These are phyloP conservation scores for Lithosia quadra DNA, from an alignment of 2,888 invertebrate genomes.

Conservation along the genomic window DNA sequence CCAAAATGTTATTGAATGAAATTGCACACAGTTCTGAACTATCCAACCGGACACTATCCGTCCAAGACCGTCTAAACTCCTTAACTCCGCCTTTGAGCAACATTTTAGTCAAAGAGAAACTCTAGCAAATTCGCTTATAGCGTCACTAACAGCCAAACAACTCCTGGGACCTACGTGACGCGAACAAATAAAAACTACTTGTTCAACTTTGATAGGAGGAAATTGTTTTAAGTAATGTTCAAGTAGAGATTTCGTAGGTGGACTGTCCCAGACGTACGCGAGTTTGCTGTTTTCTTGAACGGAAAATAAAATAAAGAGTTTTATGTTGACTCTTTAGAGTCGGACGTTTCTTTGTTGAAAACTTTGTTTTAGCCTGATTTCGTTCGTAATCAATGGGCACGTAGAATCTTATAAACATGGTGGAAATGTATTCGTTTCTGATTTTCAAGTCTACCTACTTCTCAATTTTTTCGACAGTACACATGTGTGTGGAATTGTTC, in stretches of 20 bases:
- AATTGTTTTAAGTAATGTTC: constrained; percentile 77
- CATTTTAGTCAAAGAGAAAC: constrained; percentile 63
- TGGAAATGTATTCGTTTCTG: neutral
- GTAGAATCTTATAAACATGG: neutral
- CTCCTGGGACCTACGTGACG: constrained; percentile 74
- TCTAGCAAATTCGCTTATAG: constrained; percentile 76
- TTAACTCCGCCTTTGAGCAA: constrained; percentile 17
- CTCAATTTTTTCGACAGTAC: too few relatives aligned
- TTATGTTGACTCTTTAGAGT: constrained; percentile 41
- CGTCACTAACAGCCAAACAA: constrained; percentile 75
- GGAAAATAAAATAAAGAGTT: constrained; percentile 54
- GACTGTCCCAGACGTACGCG: constrained; percentile 57
- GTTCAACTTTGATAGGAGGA: constrained; percentile 75
- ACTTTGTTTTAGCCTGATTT: constrained; percentile 39
- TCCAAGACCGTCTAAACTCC: constrained; percentile 9
- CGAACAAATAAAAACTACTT: constrained; percentile 76
- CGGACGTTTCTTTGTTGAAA: constrained; percentile 41
- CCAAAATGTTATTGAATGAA: neutral
- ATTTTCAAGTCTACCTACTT: too few relatives aligned
- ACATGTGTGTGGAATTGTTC: too few relatives aligned
- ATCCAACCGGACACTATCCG: neutral
- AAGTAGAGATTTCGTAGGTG: constrained; percentile 71
- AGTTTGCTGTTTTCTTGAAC: constrained; percentile 53
- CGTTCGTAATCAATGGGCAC: constrained; percentile 2
- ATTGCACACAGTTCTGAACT: neutral